Conservation (phyloP, 1,140 invertebrate genomes). For the Babylonia areolata region DNA sequence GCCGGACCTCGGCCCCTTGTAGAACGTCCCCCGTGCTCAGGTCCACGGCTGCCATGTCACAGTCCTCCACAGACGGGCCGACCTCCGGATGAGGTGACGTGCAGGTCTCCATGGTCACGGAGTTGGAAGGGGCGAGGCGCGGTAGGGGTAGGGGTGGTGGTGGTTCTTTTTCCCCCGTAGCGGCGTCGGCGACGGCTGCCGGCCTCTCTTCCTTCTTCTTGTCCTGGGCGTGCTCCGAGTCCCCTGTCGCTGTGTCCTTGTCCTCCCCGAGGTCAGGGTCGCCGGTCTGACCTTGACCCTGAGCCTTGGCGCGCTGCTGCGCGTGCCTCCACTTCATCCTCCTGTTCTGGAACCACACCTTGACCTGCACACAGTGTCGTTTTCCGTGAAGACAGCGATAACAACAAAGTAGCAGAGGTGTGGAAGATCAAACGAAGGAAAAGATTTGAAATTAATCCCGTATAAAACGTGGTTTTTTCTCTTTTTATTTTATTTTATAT, state of each 20-base stretch:
- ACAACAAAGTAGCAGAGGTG: too few relatives aligned
- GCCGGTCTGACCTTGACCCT: constrained; percentile 16
- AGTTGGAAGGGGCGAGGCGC: too few relatives aligned
- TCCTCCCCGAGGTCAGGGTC: constrained; percentile 9
- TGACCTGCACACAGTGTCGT: constrained; percentile 60
- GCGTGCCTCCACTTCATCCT: constrained; percentile 75
- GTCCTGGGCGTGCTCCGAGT: neutral
- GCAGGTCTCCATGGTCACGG: neutral
- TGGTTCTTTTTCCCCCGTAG: too few relatives aligned
- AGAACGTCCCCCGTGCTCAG: neutral
- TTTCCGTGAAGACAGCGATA: too few relatives aligned
- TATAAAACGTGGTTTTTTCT: too few relatives aligned
- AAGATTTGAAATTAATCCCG: too few relatives aligned
- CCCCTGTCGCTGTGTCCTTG: neutral
- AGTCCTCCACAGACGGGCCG: neutral
- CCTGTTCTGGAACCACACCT: constrained; percentile 76
- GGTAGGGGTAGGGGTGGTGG: too few relatives aligned
- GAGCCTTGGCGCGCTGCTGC: constrained; percentile 59
- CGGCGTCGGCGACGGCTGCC: neutral
- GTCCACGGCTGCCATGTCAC: constrained; percentile 11
- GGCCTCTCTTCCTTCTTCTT: neutral
- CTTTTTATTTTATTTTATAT: too few relatives aligned
- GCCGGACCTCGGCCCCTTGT: neutral
- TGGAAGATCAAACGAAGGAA: too few relatives aligned
- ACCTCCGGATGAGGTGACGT: neutral